A percentile compares a stretch with the other conserved stretches of the same genome.
phyloP scores from a whole-genome alignment of 2,113 vertebrate genomes.

The Peromyscus polionotus region DNA sequence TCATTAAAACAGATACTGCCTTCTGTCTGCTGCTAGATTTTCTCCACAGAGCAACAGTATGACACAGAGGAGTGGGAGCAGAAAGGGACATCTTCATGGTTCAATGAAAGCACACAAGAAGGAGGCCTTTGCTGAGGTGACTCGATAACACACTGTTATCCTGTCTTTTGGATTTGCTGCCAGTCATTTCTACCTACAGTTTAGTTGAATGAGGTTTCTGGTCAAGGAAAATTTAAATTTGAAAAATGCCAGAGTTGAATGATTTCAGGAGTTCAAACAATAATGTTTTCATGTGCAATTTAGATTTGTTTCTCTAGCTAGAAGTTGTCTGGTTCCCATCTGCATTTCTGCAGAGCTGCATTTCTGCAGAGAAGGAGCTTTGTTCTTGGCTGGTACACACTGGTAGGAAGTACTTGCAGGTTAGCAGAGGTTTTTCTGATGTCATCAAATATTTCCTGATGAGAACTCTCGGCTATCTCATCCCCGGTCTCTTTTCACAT shows the following conservation, averaged over 20 bases:
- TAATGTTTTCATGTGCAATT: not conserved
- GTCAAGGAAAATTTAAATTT: slow-evolving; percentile 1
- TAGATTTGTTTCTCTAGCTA: not conserved
- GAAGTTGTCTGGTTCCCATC: not conserved
- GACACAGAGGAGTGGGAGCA: not conserved
- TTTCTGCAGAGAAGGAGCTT: slow-evolving; percentile 18
- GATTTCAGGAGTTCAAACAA: not conserved
- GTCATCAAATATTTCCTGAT: not conserved
- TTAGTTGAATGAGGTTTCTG: slow-evolving; percentile 25
- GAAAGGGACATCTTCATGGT: not conserved
- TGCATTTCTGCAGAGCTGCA: slow-evolving; percentile 5
- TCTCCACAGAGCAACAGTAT: not conserved
- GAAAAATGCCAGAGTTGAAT: not conserved
- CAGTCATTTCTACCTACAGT: not conserved
- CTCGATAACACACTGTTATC: not conserved
- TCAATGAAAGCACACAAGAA: slow-evolving; percentile 23
- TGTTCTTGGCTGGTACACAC: slow-evolving; percentile 6
- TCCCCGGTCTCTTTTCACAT: slow-evolving; percentile 28
- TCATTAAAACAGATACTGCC: not conserved
- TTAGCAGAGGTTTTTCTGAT: slow-evolving; percentile 26
- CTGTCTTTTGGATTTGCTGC: not conserved
- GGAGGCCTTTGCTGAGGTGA: not conserved
- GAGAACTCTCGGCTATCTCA: slow-evolving; percentile 5
- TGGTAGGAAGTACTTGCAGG: slow-evolving; percentile 59
- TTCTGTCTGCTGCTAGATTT: not conserved